phyloP scores from a whole-genome alignment of 2,797 vertebrate species.

The Gymnoscopelus microlampas region DNA sequence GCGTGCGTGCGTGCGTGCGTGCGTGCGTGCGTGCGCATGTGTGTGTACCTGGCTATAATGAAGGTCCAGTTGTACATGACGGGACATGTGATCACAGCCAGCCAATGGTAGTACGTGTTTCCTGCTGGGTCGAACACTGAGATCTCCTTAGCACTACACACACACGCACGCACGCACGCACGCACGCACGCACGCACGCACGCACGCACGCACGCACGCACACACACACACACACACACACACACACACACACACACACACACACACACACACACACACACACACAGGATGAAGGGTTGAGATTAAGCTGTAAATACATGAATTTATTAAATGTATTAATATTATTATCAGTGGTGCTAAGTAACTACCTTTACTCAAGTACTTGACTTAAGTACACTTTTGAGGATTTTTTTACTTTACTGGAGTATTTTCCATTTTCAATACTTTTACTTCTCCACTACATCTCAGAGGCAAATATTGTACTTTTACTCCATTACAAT shows the following conservation, averaged over 20 bases:
- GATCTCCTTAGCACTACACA: conserved; percentile 86
- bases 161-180: conserved; percentile 5
- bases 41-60: conserved; percentile 90
- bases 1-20: conserved; percentile 3
- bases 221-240: neutral
- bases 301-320: too few relatives aligned
- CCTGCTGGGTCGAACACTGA: conserved; percentile 88
- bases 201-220: neutral
- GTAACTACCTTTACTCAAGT: too few relatives aligned
- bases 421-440: too few relatives aligned
- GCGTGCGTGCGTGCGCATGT: conserved; percentile 4
- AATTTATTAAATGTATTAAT: neutral
- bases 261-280: too few relatives aligned
- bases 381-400: too few relatives aligned
- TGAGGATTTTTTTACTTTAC: too few relatives aligned
- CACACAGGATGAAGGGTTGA: too few relatives aligned
- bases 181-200: neutral
- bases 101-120: conserved; percentile 93
- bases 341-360: too few relatives aligned
- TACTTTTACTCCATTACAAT: too few relatives aligned
- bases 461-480: too few relatives aligned
- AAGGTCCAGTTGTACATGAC: conserved; percentile 99
- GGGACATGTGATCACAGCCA: conserved; percentile 90
- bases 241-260: too few relatives aligned
- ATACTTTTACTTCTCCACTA: too few relatives aligned